These are phyloP conservation scores for Liopterus haemorrhoidalis DNA, from an alignment of 2,888 invertebrate species.

Conservation along the genomic window DNA sequence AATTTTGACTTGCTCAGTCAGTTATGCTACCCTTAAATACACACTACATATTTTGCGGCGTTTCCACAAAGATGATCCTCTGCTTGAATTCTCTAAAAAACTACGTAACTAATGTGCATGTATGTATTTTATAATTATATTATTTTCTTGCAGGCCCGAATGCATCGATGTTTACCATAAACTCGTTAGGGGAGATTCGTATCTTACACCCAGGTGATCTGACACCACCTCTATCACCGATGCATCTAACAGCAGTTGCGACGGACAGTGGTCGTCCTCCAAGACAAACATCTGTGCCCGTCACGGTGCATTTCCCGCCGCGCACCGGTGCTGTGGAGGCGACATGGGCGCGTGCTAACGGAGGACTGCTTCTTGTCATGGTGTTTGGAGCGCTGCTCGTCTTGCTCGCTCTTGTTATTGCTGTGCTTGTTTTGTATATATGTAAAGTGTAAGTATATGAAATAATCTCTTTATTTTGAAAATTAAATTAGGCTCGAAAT, in stretches of 20 bases:
- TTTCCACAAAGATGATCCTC: too few relatives aligned
- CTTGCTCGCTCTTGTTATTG: slow-evolving; percentile 67
- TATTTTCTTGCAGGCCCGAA: slow-evolving; percentile 18
- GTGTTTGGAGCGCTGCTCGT: slow-evolving; percentile 68
- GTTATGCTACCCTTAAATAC: too few relatives aligned
- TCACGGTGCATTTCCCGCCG: slow-evolving; percentile 56
- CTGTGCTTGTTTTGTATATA: slow-evolving; percentile 70
- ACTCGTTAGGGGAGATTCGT: slow-evolving; percentile 14
- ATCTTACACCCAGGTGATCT: slow-evolving; percentile 23
- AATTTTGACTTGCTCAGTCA: too few relatives aligned
- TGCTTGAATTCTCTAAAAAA: too few relatives aligned
- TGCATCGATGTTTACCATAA: slow-evolving; percentile 16
- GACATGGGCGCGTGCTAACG: slow-evolving; percentile 33
- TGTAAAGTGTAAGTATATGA: slow-evolving; percentile 58
- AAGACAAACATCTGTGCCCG: slow-evolving; percentile 63
- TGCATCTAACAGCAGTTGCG: slow-evolving; percentile 75
- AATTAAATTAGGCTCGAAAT: too few relatives aligned
- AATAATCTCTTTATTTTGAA: neutral
- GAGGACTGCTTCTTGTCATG: slow-evolving; percentile 46
- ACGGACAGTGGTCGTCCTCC: slow-evolving; percentile 82
- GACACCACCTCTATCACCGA: slow-evolving; percentile 44
- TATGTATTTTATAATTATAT: too few relatives aligned
- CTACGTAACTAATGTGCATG: too few relatives aligned
- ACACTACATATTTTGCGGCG: too few relatives aligned
- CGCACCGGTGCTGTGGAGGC: slow-evolving; percentile 41